Conservation (phyloP, 2,888 invertebrate genomes). For the Ypsolopha sequella region DNA sequence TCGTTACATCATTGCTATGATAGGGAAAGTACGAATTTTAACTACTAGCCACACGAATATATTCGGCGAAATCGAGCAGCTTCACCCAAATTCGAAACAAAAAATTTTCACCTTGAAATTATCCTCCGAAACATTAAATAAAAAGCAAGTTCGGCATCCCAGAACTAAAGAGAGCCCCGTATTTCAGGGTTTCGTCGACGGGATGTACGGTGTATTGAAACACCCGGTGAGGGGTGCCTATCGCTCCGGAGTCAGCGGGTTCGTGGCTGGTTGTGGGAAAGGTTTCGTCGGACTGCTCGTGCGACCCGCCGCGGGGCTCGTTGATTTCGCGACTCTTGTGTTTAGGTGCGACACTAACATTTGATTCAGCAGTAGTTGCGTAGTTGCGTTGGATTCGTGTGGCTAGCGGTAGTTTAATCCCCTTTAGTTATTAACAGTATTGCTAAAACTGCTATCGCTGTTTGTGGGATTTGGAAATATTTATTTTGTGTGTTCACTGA, state of each 20-base stretch:
- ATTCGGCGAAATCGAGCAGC: no score
- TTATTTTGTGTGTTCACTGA: no score
- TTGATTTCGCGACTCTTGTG: conserved; percentile 50
- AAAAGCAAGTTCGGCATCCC: no score
- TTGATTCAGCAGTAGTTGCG: background rate
- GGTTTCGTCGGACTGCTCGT: conserved; percentile 44
- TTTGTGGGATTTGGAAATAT: no score
- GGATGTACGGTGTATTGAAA: conserved; percentile 37
- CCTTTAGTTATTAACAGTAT: no score
- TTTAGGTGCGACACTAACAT: conserved; percentile 13
- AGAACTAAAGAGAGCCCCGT: no score
- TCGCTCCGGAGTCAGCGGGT: conserved; percentile 39
- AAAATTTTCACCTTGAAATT: no score
- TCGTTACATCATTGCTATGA: no score
- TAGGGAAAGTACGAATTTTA: background rate
- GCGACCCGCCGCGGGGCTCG: conserved; percentile 43
- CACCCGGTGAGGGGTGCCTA: conserved; percentile 41
- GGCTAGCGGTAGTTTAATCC: background rate
- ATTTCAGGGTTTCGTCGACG: conserved; percentile 64
- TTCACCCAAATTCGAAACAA: no score
- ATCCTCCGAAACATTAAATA: no score
- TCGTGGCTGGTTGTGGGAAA: conserved; percentile 37
- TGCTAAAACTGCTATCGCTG: no score
- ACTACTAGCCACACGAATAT: conserved; percentile 1
- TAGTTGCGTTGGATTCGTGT: background rate